Evolutionary conservation across 2,113 vertebrate genomes (phyloP).

Genomic region (Rhynchopsitta pachyrhyncha): DNA sequence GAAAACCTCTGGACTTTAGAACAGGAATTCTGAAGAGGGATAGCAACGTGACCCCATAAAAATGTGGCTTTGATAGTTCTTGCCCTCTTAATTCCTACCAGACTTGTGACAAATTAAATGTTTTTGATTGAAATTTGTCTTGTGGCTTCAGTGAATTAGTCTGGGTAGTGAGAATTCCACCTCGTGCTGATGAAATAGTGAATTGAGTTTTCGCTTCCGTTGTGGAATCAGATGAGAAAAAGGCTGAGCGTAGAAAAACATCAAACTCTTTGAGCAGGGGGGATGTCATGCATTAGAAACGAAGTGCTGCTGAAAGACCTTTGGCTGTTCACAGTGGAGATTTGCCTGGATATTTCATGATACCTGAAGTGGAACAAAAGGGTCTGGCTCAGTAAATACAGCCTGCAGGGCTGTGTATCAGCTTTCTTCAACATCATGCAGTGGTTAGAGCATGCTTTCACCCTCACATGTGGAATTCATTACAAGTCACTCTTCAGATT

Average conservation of each 20-base stretch:
- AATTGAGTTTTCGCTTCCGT: background rate
- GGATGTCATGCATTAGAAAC: background rate
- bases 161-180: background rate
- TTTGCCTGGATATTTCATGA: background rate
- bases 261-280: background rate
- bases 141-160: background rate
- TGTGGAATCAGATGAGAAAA: background rate
- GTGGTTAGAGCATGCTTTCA: background rate
- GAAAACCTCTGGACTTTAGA: background rate
- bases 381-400: background rate
- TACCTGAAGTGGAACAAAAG: background rate
- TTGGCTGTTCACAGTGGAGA: background rate
- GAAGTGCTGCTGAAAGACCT: background rate
- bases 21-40: background rate
- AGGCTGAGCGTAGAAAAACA: background rate
- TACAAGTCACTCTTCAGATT: background rate
- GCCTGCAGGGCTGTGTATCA: background rate
- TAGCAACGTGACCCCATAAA: background rate
- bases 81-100: background rate
- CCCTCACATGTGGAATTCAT: background rate
- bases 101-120: background rate
- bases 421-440: background rate
- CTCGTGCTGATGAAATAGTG: background rate
- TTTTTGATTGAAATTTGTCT: background rate
- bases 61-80: background rate